Conservation (phyloP, 1,140 invertebrate genomes). For the Vanessa tameamea region DNA sequence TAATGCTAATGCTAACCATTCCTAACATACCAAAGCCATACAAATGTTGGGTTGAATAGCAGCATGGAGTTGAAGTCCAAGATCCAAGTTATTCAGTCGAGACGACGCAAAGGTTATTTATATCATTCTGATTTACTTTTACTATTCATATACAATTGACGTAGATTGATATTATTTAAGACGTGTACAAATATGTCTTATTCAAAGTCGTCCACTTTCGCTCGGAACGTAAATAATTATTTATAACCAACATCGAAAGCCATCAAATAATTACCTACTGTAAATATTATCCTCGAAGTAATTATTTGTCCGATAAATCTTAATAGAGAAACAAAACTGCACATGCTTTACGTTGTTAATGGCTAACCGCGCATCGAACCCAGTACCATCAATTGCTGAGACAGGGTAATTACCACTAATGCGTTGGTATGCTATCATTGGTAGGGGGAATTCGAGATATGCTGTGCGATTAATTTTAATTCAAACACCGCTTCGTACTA, state of each 20-base stretch:
- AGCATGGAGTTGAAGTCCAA: too few relatives aligned
- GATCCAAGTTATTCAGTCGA: too few relatives aligned
- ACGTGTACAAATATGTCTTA: too few relatives aligned
- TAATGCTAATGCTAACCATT: too few relatives aligned
- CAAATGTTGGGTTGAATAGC: too few relatives aligned
- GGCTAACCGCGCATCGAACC: constrained; percentile 20
- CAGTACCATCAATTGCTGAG: constrained; percentile 16
- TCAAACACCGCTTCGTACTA: background rate
- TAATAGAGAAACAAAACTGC: constrained; percentile 4
- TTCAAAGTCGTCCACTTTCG: too few relatives aligned
- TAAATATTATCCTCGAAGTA: constrained; percentile 2
- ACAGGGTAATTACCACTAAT: constrained; percentile 20
- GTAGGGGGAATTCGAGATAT: background rate
- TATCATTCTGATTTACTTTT: too few relatives aligned
- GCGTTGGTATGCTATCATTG: constrained; percentile 9
- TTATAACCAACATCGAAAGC: background rate
- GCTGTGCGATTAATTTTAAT: constrained; percentile 1
- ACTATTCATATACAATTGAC: constrained; percentile 37
- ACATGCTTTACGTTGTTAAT: background rate
- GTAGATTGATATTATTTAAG: constrained; percentile 25
- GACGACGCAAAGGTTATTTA: too few relatives aligned
- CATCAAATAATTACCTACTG: background rate
- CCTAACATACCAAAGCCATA: too few relatives aligned
- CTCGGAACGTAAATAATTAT: too few relatives aligned
- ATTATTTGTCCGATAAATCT: constrained; percentile 1